These are phyloP conservation scores for Ochotona curzoniae DNA, from an alignment of 2,113 vertebrate species.

Conservation along the genomic window DNA sequence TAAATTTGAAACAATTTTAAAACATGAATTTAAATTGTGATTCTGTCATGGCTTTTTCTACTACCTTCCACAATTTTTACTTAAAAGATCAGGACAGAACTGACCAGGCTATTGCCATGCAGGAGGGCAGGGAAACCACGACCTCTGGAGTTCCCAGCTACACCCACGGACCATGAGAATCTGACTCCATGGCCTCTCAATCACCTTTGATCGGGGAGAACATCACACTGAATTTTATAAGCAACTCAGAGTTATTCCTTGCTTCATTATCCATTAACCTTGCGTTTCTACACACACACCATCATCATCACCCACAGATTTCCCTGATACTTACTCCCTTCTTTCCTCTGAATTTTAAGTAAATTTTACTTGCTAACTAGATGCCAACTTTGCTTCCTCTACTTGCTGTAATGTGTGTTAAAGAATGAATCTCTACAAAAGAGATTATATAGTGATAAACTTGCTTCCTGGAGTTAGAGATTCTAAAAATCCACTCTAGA, in stretches of 20 bases:
- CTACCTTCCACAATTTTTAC: background rate
- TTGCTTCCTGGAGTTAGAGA: background rate
- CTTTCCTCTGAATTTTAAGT: background rate
- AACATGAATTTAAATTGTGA: background rate
- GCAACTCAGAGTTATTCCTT: conserved; percentile 24
- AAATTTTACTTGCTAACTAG: conserved; percentile 47
- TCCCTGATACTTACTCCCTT: background rate
- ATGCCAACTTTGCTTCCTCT: background rate
- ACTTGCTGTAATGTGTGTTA: background rate
- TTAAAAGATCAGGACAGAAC: background rate
- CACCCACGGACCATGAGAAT: background rate
- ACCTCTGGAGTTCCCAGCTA: background rate
- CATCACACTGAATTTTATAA: background rate
- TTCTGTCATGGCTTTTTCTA: background rate
- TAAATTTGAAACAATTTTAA: background rate
- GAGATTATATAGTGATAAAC: background rate
- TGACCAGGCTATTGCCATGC: background rate
- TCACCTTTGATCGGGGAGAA: background rate
- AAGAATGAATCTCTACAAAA: too few relatives aligned
- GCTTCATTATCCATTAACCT: background rate
- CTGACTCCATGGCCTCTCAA: background rate
- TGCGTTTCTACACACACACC: background rate
- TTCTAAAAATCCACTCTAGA: background rate
- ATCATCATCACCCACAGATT: background rate
- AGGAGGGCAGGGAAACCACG: background rate